These are phyloP conservation scores for Dryomyza anilis DNA, from an alignment of 2,888 invertebrate genomes.

Conservation along the genomic window DNA sequence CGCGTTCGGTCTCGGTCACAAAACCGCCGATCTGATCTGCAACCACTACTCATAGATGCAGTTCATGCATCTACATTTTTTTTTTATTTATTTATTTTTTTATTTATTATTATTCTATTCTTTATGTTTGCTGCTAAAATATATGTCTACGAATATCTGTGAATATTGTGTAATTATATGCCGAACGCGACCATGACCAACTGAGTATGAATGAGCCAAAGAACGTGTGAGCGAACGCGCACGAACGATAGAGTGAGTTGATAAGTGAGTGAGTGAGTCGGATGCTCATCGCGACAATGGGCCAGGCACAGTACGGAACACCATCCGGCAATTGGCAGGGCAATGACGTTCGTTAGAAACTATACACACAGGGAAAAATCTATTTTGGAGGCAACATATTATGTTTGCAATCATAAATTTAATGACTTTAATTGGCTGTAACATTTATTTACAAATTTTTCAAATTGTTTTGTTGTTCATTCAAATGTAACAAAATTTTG, in stretches of 20 bases:
- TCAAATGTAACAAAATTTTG: too few species aligned
- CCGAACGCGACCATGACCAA: slow-evolving; percentile 19
- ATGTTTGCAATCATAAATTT: too few species aligned
- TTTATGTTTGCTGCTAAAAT: background rate
- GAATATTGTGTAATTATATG: slow-evolving; percentile 1
- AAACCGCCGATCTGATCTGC: background rate
- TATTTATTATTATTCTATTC: background rate
- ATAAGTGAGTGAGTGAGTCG: too few species aligned
- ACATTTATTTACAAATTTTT: too few species aligned
- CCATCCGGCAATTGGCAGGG: slow-evolving; percentile 10
- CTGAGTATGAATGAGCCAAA: slow-evolving; percentile 8
- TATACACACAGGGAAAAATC: too few species aligned
- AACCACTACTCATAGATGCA: slow-evolving; percentile 12
- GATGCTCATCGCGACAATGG: too few species aligned
- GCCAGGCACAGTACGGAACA: background rate
- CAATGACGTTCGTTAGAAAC: too few species aligned
- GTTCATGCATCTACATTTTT: background rate
- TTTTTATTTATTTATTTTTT: too few species aligned
- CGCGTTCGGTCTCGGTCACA: background rate
- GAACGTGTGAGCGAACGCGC: background rate
- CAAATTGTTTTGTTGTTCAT: too few species aligned
- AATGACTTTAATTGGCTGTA: too few species aligned
- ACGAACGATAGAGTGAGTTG: background rate
- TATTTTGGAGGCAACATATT: too few species aligned
- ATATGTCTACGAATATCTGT: background rate